Percentiles rank a stretch among this genome's conserved stretches.
Evolutionary conservation across 2,113 vertebrate genomes (phyloP).

Genomic region (human (Homo sapiens)): DNA sequence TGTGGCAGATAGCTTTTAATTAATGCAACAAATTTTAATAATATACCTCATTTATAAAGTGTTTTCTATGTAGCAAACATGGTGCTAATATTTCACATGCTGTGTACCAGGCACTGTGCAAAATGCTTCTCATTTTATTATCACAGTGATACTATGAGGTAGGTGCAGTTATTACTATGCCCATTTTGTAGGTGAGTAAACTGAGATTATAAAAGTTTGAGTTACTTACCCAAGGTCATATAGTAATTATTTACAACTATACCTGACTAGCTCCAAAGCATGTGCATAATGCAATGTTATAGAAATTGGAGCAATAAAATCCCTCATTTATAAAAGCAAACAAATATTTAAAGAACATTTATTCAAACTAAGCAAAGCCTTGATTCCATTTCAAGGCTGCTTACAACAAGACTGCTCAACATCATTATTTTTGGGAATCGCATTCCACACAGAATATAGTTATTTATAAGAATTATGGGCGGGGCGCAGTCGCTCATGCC

Average conservation of each 20-base stretch:
- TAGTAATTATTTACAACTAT: background rate
- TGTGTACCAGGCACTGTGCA: background rate
- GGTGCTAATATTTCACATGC: background rate
- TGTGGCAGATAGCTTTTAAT: background rate
- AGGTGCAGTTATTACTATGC: background rate
- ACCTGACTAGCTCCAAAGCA: background rate
- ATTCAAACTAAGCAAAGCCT: background rate
- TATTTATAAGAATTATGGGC: background rate
- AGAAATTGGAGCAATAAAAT: background rate
- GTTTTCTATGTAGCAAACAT: background rate
- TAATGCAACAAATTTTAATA: background rate
- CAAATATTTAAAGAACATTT: background rate
- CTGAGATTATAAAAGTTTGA: background rate
- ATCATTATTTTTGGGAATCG: background rate
- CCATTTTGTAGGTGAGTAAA: background rate
- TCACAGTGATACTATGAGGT: background rate
- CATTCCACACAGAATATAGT: background rate
- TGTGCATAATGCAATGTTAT: background rate
- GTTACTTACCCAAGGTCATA: background rate
- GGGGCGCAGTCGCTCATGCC: rapidly evolving
- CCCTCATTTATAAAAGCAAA: constrained; percentile 1
- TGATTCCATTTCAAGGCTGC: background rate
- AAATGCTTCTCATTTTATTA: background rate
- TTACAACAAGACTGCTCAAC: background rate
- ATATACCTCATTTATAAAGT: background rate